Evolutionary conservation across 2,888 invertebrate genomes (phyloP), one percentile per base, ranked within the genome.

Genomic region (Chromoteleia sp.): DNA sequence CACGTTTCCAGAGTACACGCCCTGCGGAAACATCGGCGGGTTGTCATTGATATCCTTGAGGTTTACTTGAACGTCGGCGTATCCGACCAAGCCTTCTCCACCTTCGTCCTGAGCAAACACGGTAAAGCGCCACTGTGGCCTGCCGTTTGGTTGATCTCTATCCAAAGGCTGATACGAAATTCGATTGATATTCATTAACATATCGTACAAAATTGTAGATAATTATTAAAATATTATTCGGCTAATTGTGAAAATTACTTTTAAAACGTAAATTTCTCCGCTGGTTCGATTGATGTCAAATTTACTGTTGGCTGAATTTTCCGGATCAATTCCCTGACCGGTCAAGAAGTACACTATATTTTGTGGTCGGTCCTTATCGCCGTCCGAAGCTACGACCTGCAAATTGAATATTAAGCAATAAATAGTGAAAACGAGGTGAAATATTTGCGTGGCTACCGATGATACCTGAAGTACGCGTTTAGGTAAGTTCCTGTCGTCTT

Each of bases 11-110:
- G 96, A 97, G 92, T 98, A 98, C 52, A 98, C 96, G 82, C 97
- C 97, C 93, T 97, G 97, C 3, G 98, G 98, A 93, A 99, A 99
- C 87, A 97, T 96, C n/a, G 99, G 99, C 5, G 97, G 96, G 92
- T 99, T 99, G 93, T 99, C 99, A 93, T 99, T 99, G 91, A 98
- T 98, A 92, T 98, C 98, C 92, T 98, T 98, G 61, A 98, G 95
- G 92, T 98, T 98, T 83, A 99, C 98, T 94, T 98, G 98, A 39
- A 99, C 98, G 92, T 98, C 98, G 81, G 98, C 98, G 92, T 98
- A 99, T 77, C 98, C 98, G 48, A 98, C 98, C 29, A 98, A 94
- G 67, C 98, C 98, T 92, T 98, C 98, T 65, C 98, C 98, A 19
- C 98, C 97, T 92, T 98, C 98, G 90, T 98, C 98, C 93, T 98